These are phyloP conservation scores for Acrobasis consociella DNA, from an alignment of 2,888 invertebrate genomes.

Conservation along the genomic window DNA sequence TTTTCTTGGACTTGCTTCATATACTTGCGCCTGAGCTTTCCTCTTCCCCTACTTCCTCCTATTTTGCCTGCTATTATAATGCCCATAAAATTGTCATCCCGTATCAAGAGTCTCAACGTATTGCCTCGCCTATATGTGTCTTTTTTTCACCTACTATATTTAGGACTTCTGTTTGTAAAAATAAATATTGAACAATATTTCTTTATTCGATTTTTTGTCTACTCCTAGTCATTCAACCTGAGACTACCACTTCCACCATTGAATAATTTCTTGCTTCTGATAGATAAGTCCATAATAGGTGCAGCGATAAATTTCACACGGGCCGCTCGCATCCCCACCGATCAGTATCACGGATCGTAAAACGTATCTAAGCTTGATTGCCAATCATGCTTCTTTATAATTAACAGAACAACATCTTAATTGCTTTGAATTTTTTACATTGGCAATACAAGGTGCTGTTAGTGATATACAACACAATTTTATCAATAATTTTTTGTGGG, in stretches of 20 bases:
- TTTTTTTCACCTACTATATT: too few relatives aligned
- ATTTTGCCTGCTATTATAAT: too few relatives aligned
- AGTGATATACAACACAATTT: conserved; percentile 8
- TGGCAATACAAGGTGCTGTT: not conserved
- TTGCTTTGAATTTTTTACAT: conserved; percentile 16
- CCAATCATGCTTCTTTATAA: conserved; percentile 12
- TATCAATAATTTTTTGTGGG: not conserved
- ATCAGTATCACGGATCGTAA: conserved; percentile 39
- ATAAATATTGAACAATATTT: too few relatives aligned
- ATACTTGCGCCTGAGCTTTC: too few relatives aligned
- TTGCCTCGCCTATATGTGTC: too few relatives aligned
- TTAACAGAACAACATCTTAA: conserved; percentile 30
- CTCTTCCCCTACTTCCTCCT: too few relatives aligned
- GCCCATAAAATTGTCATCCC: too few relatives aligned
- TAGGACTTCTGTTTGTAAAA: too few relatives aligned
- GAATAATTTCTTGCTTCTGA: conserved; percentile 20
- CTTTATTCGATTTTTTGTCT: too few relatives aligned
- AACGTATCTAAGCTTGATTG: conserved; percentile 24
- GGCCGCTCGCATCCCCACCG: conserved; percentile 24
- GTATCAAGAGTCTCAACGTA: too few relatives aligned
- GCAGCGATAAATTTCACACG: conserved; percentile 24
- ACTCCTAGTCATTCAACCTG: too few relatives aligned
- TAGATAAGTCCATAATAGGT: not conserved
- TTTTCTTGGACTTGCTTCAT: too few relatives aligned
- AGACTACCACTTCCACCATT: not conserved